A percentile compares a stretch with the other conserved stretches of the same genome.
Conservation (phyloP, 2,888 invertebrate genomes). For the Nasonia oneida region DNA sequence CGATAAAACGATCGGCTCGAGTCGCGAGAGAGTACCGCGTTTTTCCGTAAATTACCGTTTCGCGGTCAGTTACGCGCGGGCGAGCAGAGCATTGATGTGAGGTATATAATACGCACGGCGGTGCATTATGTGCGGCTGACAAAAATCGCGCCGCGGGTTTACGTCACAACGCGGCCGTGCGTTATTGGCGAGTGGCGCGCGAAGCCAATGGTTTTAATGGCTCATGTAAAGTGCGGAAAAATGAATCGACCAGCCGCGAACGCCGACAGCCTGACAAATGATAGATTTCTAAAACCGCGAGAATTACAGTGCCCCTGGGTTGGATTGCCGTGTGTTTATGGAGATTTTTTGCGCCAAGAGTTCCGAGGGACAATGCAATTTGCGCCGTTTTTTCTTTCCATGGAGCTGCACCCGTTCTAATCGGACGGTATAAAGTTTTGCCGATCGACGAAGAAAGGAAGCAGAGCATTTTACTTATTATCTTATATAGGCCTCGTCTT, state of each 20-base stretch:
- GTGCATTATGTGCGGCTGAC: neutral
- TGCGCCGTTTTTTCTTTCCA: neutral
- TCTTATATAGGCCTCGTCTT: constrained; percentile 19
- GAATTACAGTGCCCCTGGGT: constrained; percentile 60
- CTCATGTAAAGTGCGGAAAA: constrained; percentile 46
- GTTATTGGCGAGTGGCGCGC: neutral
- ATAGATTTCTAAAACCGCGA: constrained; percentile 51
- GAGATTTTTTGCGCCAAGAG: neutral
- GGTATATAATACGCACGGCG: neutral
- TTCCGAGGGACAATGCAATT: constrained; percentile 4
- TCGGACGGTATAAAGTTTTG: no score
- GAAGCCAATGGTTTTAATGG: constrained; percentile 46
- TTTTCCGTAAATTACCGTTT: constrained; percentile 51
- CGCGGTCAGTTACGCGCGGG: constrained; percentile 35
- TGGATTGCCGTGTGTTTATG: neutral
- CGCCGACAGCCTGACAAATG: constrained; percentile 45
- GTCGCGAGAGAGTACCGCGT: neutral
- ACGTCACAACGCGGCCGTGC: neutral
- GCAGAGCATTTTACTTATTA: neutral
- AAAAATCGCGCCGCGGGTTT: constrained; percentile 27
- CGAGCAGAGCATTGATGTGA: constrained; percentile 10
- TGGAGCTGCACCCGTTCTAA: no score
- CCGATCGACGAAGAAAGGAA: neutral
- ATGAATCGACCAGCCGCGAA: constrained; percentile 1
- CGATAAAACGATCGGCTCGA: constrained; percentile 8